phyloP scores from a whole-genome alignment of 1,140 invertebrate genomes.

The Zaprionus vittiger region DNA sequence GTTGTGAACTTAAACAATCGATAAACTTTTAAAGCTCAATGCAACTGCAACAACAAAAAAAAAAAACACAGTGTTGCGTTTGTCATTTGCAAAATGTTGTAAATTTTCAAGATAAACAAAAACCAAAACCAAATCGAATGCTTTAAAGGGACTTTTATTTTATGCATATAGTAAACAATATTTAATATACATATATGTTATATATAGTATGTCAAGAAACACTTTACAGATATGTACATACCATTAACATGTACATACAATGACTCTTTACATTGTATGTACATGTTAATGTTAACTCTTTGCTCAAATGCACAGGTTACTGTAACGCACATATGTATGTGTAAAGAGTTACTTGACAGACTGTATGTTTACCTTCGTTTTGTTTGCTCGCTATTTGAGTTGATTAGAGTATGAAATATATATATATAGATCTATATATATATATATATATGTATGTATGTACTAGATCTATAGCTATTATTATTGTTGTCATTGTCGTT shows the following conservation, averaged over 20 bases:
- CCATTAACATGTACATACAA: too few relatives aligned
- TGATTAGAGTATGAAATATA: not conserved
- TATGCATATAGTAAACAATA: not conserved
- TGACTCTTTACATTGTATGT: too few relatives aligned
- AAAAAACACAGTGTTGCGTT: slow-evolving; percentile 3
- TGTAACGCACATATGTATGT: too few relatives aligned
- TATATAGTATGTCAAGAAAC: not conserved
- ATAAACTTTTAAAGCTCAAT: slow-evolving; percentile 18
- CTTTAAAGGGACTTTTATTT: slow-evolving; percentile 13
- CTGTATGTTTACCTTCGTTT: slow-evolving; percentile 9
- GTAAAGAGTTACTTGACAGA: too few relatives aligned
- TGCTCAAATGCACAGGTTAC: too few relatives aligned
- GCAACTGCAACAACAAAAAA: slow-evolving; percentile 11
- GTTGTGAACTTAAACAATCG: slow-evolving; percentile 27
- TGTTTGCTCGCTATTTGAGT: slow-evolving; percentile 25
- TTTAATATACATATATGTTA: not conserved
- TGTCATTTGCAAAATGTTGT: slow-evolving; percentile 37
- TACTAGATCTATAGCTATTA: slow-evolving; percentile 30
- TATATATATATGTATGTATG: slow-evolving; percentile 23
- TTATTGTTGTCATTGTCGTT: slow-evolving; percentile 39
- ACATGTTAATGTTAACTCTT: too few relatives aligned
- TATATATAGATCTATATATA: not conserved
- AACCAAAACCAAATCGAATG: slow-evolving; percentile 21
- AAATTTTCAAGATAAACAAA: slow-evolving; percentile 16
- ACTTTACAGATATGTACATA: too few relatives aligned